Evolutionary conservation across 2,888 invertebrate species (phyloP), one percentile per base, ranked within the genome.

Genomic region (Panopea generosa): DNA sequence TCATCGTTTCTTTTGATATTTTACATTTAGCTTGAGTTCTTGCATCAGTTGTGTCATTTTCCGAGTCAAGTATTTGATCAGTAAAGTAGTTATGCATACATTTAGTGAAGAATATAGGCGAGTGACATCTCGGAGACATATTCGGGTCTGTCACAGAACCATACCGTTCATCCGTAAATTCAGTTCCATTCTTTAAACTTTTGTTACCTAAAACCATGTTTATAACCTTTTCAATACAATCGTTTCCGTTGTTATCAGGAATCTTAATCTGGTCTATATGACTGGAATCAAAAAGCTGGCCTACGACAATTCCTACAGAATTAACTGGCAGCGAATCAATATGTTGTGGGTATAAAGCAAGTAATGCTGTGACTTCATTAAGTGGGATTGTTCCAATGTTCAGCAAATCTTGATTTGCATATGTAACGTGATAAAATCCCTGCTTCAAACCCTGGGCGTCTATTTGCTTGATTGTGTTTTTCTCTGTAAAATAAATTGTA

Each of bases 51-150:
- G 24, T 24, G 24, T 26, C 3, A 3, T 14, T 24, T 24, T 52
- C 24, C 4, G 22, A 20, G 16, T 24, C 52, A 26, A 7, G 26
- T 7, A 3, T 52, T 52, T 3, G n/a, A 9, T 45, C 20, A 16
- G 52, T 24, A 24, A 71, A 71, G 9, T 24, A 33, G 18, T 53
- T 22, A n/a, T 16, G 56, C 57, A 71, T 65, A 20, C 49, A 27
- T 24, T 43, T 14, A 14, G 59, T 52, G 38, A 59, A 65, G 65
- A 71, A 71, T 47, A 45, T 59, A 7, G 52, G 65, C 7, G 65
- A 65, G 47, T 49, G 49, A 22, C 26, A 59, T 18, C 49, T 57
- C 14, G 71, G 71, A 11, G 65, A 65, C 59, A 63, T 43, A 16
- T 40, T 53, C n/a, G 20, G 24, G 14, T 71, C 60, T 6, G 60